Evolutionary conservation across 2,888 invertebrate genomes (phyloP), one percentile per base, ranked within the genome.

Genomic region (Pseudococcus jackbeardsleyi): DNA sequence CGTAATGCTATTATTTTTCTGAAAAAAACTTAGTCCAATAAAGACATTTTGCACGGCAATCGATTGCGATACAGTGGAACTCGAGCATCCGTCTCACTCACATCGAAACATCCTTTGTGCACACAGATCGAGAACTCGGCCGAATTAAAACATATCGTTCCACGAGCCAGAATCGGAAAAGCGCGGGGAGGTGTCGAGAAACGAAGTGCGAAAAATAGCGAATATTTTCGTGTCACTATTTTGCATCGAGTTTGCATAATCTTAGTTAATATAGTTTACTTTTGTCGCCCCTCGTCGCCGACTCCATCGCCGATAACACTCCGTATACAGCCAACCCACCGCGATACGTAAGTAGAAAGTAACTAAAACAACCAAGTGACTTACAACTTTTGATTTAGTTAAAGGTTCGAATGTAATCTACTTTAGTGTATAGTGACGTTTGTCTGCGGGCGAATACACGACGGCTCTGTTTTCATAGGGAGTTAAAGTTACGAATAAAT

Each of bases 401-500:
- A 82, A 82, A 82, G 79, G 79, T 82, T 82, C 79, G 46, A 82
- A 82, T 82, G 79, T 82, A 82, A 82, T 82, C 79, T 82, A 82
- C 79, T 82, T 82, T 82, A 46, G 42, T 79, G n/a, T 42, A 9
- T 42, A 42, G 42, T 82, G 79, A 82, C 79, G 46, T 82, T 82
- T 82, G 79, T 82, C 79, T 82, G 79, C 79, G 19, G 79, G 79
- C 79, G 46, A 82, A 82, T 82, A 82, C 46, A 82, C 79, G 79
- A 26, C 11, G 46, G n/a, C 33, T 82, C 79, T 82, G 79, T 82
- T 82, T 82, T 82, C 79, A 33, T 82, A 11, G 79, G 79, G 79
- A 82, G 79, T 82, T 82, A 82, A 82, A 82, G 79, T 82, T 82
- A 22, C 42, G 79, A 82, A 82, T 82, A 82, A 82, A 82, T 82